A percentile compares a stretch with the other conserved stretches of the same genome.
These are phyloP conservation scores for Thryonomys swinderianus DNA, from an alignment of 2,113 vertebrate species.

Conservation along the genomic window DNA sequence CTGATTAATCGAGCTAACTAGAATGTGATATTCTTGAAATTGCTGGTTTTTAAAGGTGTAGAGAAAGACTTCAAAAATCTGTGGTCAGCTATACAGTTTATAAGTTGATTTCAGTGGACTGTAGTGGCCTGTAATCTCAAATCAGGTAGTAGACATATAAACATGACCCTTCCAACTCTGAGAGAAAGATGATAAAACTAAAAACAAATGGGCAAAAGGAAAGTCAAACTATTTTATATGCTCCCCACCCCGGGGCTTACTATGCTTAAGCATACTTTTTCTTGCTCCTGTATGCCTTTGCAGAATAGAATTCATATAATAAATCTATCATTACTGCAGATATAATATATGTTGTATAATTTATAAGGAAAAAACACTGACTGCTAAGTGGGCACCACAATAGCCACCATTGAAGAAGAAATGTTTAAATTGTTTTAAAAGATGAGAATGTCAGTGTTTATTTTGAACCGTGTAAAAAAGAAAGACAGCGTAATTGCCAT, in stretches of 20 bases:
- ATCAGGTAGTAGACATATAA: not conserved
- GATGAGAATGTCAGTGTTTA: slow-evolving; percentile 38
- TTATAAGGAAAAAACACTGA: not conserved
- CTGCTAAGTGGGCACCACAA: not conserved
- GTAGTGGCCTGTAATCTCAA: not conserved
- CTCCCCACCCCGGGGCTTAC: not conserved
- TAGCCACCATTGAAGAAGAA: slow-evolving; percentile 41
- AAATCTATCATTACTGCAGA: not conserved
- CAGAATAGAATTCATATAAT: not conserved
- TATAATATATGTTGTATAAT: not conserved
- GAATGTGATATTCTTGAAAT: not conserved
- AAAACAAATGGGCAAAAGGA: not conserved
- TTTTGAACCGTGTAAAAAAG: not conserved
- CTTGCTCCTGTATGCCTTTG: not conserved
- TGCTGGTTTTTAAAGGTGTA: not conserved
- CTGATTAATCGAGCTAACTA: not conserved
- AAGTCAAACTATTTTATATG: not conserved
- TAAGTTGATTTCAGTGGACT: slow-evolving; percentile 1
- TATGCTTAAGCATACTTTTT: not conserved
- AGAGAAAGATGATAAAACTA: not conserved
- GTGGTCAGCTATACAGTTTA: not conserved
- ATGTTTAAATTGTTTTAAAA: slow-evolving; percentile 21
- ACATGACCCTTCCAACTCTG: not conserved
- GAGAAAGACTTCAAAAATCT: slow-evolving; percentile 3
- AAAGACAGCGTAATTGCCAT: not conserved